phyloP scores from a whole-genome alignment of 2,113 vertebrate species.

The Leptobrachium leishanense region DNA sequence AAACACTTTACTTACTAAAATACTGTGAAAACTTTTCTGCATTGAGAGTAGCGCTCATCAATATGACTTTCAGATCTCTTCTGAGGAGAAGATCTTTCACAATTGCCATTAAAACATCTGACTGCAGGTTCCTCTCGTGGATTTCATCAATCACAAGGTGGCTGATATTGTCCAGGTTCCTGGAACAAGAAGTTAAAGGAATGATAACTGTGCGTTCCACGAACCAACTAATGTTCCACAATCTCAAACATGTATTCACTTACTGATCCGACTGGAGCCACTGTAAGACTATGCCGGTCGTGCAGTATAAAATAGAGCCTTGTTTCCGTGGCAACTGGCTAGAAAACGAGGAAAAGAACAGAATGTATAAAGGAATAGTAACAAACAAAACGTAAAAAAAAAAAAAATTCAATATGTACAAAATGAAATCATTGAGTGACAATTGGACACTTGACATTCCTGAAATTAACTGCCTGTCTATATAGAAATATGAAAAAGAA shows the following conservation, averaged over 20 bases:
- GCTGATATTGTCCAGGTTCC: constrained; percentile 83
- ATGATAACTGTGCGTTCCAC: background rate
- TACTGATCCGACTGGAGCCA: constrained; percentile 97
- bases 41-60: constrained; percentile 97
- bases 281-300: constrained; percentile 95
- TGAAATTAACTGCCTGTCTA: too few species aligned
- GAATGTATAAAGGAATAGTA: background rate
- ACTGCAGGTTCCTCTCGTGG: constrained; percentile 94
- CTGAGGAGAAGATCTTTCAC: constrained; percentile 86
- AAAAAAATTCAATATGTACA: too few species aligned
- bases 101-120: constrained; percentile 89
- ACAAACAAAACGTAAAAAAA: too few species aligned
- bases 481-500: too few species aligned
- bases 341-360: constrained; percentile 53
- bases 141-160: constrained; percentile 94
- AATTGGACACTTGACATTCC: too few species aligned
- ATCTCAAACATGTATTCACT: constrained; percentile 60
- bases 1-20: constrained; percentile 75
- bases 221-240: background rate
- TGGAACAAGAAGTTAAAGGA: constrained; percentile 54
- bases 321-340: constrained; percentile 95
- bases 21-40: constrained; percentile 95
- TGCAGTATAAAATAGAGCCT: constrained; percentile 95
- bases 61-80: constrained; percentile 84
- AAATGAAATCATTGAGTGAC: too few species aligned